Evolutionary conservation across 2,113 vertebrate genomes (phyloP).

Genomic region (Coryphaenoides rupestris): DNA sequence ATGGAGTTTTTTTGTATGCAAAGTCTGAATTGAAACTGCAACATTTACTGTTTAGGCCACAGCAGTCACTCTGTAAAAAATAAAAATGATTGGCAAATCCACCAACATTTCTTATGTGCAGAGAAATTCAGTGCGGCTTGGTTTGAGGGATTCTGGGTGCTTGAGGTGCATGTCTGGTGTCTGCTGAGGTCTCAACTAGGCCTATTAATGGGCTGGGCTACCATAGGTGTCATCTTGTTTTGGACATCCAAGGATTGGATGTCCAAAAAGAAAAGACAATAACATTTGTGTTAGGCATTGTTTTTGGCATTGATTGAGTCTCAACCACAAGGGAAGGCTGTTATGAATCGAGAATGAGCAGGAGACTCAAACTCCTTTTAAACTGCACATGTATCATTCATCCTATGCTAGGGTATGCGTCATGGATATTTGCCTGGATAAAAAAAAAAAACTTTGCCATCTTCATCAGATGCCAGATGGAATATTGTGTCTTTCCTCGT

Average conservation of each 20-base stretch:
- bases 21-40: constrained; percentile 57
- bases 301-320: too few species aligned
- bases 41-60: constrained; percentile 65
- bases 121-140: constrained; percentile 2
- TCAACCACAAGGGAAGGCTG: constrained; percentile 20
- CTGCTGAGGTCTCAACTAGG: not conserved
- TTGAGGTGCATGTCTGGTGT: constrained; percentile 17
- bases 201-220: not conserved
- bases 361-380: constrained; percentile 34
- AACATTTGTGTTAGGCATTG: too few species aligned
- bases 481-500: constrained; percentile 2
- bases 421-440: constrained; percentile 34
- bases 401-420: constrained; percentile 35
- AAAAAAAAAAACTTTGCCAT: constrained; percentile 11
- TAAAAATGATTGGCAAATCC: constrained; percentile 74
- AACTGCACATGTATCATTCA: constrained; percentile 46
- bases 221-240: constrained; percentile 5
- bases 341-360: constrained; percentile 32
- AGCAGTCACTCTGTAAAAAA: constrained; percentile 62
- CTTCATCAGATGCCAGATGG: constrained; percentile 19
- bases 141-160: constrained; percentile 35
- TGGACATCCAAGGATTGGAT: constrained; percentile 5
- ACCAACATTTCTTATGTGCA: constrained; percentile 58
- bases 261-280: constrained; percentile 3
- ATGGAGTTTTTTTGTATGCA: constrained; percentile 59